Evolutionary conservation across 1,140 invertebrate genomes (phyloP).

Genomic region (Lerema accius): DNA sequence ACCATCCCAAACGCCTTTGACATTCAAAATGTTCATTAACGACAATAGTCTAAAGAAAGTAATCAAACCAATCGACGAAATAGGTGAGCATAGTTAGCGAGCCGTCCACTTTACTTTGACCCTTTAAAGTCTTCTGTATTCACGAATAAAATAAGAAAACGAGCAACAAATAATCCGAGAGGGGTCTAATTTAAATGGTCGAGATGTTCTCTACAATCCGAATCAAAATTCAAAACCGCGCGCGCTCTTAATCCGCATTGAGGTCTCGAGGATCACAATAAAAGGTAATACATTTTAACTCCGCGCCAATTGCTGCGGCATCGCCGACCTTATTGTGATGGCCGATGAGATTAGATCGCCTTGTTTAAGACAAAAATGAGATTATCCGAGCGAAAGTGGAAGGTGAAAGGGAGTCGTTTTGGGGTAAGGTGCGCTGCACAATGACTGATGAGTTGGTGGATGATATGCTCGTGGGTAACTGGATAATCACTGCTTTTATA

Average conservation of each 20-base stretch:
- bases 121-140: constrained; percentile 39
- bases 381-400: constrained; percentile 82
- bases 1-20: constrained; percentile 51
- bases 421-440: constrained; percentile 54
- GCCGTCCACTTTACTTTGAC: constrained; percentile 49
- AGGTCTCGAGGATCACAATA: constrained; percentile 82
- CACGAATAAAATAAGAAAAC: constrained; percentile 54
- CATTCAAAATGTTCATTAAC: constrained; percentile 73
- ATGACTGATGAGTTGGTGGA: constrained; percentile 22
- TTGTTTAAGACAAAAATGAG: constrained; percentile 68
- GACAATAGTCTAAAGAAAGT: constrained; percentile 63
- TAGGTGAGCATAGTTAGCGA: constrained; percentile 69
- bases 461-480: too few species aligned
- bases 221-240: constrained; percentile 83
- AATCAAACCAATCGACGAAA: constrained; percentile 75
- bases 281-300: constrained; percentile 83
- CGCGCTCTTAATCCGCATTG: constrained; percentile 80
- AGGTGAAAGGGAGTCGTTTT: constrained; percentile 81
- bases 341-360: constrained; percentile 50
- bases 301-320: constrained; percentile 43
- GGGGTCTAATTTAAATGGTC: constrained; percentile 71
- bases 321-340: constrained; percentile 54
- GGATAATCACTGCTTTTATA: too few species aligned
- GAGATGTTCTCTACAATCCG: constrained; percentile 67
- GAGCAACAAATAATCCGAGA: constrained; percentile 57